A percentile compares a stretch with the other conserved stretches of the same genome.
These are phyloP conservation scores for Agrilus planipennis DNA, from an alignment of 1,140 invertebrate genomes.

Conservation along the genomic window DNA sequence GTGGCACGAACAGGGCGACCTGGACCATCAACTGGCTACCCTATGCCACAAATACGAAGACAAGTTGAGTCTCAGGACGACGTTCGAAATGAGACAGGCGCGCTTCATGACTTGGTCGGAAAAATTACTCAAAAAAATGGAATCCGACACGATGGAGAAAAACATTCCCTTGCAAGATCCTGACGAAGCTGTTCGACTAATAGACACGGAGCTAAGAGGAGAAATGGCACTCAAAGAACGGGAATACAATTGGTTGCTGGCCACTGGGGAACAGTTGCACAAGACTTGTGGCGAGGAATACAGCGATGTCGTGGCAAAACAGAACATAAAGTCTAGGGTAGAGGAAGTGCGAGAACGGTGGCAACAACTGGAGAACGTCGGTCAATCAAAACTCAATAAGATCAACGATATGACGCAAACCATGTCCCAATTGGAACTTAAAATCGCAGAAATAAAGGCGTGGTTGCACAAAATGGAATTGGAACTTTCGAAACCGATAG, in stretches of 20 bases:
- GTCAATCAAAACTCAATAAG: slow-evolving; percentile 56
- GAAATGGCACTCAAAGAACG: slow-evolving; percentile 65
- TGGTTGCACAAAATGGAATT: slow-evolving; percentile 70
- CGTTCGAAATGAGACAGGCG: slow-evolving; percentile 54
- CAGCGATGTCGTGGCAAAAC: slow-evolving; percentile 41
- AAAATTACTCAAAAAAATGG: slow-evolving; percentile 49
- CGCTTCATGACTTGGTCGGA: slow-evolving; percentile 57
- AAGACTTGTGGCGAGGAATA: slow-evolving; percentile 44
- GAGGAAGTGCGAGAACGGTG: slow-evolving; percentile 58
- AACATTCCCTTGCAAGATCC: slow-evolving; percentile 50
- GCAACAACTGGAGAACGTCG: slow-evolving; percentile 55
- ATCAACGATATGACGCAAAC: slow-evolving; percentile 62
- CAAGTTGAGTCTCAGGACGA: slow-evolving; percentile 52
- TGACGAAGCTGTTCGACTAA: slow-evolving; percentile 53
- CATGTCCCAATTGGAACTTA: slow-evolving; percentile 56
- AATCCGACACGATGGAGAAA: slow-evolving; percentile 42
- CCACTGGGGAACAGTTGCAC: slow-evolving; percentile 53
- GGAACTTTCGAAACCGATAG: slow-evolving; percentile 54
- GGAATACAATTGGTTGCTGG: slow-evolving; percentile 66
- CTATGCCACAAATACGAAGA: slow-evolving; percentile 63
- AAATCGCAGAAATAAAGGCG: slow-evolving; percentile 57
- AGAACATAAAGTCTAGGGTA: slow-evolving; percentile 47
- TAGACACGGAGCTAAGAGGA: slow-evolving; percentile 60
- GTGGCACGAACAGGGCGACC: slow-evolving; percentile 63
- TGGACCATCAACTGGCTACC: slow-evolving; percentile 65